Evolutionary conservation across 2,797 vertebrate species (phyloP), one percentile per base, ranked within the genome.

Genomic region (Tamandua tetradactyla): DNA sequence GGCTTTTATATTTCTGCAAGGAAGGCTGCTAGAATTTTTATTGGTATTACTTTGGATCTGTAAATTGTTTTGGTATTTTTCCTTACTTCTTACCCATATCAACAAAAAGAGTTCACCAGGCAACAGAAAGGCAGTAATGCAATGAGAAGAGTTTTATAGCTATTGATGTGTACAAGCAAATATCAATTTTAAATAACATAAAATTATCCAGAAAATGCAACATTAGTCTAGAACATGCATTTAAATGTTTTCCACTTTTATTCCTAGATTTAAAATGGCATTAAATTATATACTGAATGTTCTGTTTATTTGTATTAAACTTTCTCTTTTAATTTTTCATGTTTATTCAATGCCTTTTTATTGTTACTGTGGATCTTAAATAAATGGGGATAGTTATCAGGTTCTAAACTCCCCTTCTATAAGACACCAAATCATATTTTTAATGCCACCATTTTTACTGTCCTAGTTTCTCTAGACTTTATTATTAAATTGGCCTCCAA

Each of bases 401-500:
- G 79, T 69, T 91, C 37, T 59, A 49, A 68, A 81, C 22, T 52
- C 8, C 22, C 27, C 3, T 20, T 74, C 8, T n/a, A n/a, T n/a
- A n/a, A n/a, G n/a, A n/a, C n/a, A n/a, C 35, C 30, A 30, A 22
- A 30, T 37, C 40, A 88, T 27, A 5, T 71, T 90, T 94, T 30
- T 57, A 55, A 10, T 76, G 23, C 4, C 22, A 44, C n/a, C 1
- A 30, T 35, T 64, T 62, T 80, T 82, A 84, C 15, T 69, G 22
- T 62, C 40, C 64, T 35, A 20, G 66, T 30, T 42, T 3, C 0
- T 35, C 40, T 64, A 61, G 32, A 62, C n/a, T 32, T 69, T 75
- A 74, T 72, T 80, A 72, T 87, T 89, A 86, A 76, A 82, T 55
- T 74, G 89, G 35, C 17, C 90, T 93, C 7, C 42, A 79, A 30